phyloP scores from a whole-genome alignment of 2,888 invertebrate species.

The Scotopteryx bipunctaria region DNA sequence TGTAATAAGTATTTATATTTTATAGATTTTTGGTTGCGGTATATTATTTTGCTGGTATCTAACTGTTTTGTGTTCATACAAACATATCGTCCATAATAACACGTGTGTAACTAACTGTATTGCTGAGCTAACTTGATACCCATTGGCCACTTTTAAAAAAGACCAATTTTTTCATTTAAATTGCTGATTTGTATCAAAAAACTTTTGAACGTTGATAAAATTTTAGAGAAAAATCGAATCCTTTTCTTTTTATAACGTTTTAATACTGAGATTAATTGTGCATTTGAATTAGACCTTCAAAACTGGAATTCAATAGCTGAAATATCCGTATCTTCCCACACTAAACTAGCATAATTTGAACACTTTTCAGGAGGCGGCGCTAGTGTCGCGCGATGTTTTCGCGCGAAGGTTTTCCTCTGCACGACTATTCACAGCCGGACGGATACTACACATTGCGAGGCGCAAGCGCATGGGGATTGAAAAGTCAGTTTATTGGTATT shows the following conservation, averaged over 20 bases:
- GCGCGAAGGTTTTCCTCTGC: conserved; percentile 87
- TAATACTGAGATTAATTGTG: no score
- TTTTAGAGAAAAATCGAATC: no score
- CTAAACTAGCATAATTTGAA: conserved; percentile 16
- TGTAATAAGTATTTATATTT: not conserved
- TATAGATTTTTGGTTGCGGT: conserved; percentile 28
- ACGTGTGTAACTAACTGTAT: conserved; percentile 14
- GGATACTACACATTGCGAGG: conserved; percentile 89
- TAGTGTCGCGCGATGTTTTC: conserved; percentile 86
- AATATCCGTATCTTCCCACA: not conserved
- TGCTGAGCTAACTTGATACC: conserved; percentile 1
- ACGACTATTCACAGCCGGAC: conserved; percentile 90
- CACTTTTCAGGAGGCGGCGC: conserved; percentile 84
- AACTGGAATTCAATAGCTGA: no score
- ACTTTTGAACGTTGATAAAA: no score
- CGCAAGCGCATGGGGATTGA: conserved; percentile 87
- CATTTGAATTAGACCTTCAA: no score
- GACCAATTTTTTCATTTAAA: no score
- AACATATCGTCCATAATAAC: not conserved
- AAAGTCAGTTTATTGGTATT: conserved; percentile 79
- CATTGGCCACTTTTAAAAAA: no score
- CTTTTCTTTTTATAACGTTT: no score
- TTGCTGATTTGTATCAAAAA: no score
- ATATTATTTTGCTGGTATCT: conserved; percentile 12
- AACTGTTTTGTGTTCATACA: not conserved